A percentile compares a stretch with the other conserved stretches of the same genome.
Conservation (phyloP, 2,113 vertebrate species). For the Aramus guarauna region DNA sequence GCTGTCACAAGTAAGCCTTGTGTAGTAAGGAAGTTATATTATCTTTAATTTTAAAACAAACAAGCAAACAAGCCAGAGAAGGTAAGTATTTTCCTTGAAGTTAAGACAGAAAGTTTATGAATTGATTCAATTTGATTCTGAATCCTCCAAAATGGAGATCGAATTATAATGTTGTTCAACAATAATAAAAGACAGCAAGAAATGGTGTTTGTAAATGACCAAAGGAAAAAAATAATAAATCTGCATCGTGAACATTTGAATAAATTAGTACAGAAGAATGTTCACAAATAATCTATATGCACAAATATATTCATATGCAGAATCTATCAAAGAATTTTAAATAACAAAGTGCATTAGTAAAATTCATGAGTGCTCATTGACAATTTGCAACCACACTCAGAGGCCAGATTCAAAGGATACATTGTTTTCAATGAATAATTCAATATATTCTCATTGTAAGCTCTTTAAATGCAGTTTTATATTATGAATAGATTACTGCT, state of each 20-base stretch:
- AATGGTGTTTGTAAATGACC: background rate
- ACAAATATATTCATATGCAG: background rate
- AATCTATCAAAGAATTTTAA: background rate
- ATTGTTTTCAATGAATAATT: constrained; percentile 21
- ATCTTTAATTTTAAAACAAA: background rate
- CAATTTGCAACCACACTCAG: background rate
- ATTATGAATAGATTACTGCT: background rate
- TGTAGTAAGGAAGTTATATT: background rate
- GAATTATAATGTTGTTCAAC: background rate
- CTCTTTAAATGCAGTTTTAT: background rate
- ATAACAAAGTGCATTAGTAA: background rate
- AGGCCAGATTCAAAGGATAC: background rate
- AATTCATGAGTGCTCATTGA: background rate
- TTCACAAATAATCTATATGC: background rate
- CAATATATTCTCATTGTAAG: background rate
- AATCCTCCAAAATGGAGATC: background rate
- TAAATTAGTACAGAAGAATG: background rate
- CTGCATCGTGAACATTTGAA: background rate
- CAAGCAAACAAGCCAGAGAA: background rate
- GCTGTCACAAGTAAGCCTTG: background rate
- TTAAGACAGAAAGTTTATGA: background rate
- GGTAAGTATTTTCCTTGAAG: background rate
- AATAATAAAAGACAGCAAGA: background rate
- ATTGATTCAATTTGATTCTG: background rate
- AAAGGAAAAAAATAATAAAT: background rate